A percentile compares a stretch with the other conserved stretches of the same genome.
These are phyloP conservation scores for Osmoderma eremita DNA, from an alignment of 2,888 invertebrate genomes.

Conservation along the genomic window DNA sequence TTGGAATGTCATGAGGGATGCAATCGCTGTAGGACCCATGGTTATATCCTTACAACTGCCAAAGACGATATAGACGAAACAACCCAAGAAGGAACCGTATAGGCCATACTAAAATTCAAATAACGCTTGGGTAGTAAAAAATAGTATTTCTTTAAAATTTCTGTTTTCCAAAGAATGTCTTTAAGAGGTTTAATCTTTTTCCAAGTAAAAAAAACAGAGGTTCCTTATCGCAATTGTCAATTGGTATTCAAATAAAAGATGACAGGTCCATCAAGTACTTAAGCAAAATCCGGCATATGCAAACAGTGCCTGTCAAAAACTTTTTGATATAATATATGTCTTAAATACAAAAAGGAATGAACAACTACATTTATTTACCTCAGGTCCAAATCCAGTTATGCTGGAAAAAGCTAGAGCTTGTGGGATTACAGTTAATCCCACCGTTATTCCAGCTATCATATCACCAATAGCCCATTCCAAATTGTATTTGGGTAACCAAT, in stretches of 20 bases:
- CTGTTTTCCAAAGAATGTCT: too few relatives aligned
- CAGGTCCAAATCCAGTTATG: constrained; percentile 80
- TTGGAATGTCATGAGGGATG: constrained; percentile 86
- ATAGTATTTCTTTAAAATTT: too few relatives aligned
- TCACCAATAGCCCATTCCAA: constrained; percentile 81
- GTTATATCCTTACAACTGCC: constrained; percentile 94
- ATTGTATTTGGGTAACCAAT: constrained; percentile 83
- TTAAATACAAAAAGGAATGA: too few relatives aligned
- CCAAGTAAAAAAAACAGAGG: too few relatives aligned
- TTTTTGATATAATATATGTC: too few relatives aligned
- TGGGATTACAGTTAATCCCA: constrained; percentile 93
- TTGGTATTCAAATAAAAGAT: too few relatives aligned
- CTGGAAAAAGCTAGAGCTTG: constrained; percentile 86
- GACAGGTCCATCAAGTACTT: too few relatives aligned
- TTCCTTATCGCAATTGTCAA: too few relatives aligned
- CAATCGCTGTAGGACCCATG: constrained; percentile 92
- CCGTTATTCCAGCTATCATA: constrained; percentile 90
- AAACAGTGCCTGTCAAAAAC: too few relatives aligned
- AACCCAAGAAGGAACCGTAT: constrained; percentile 93
- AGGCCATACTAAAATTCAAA: constrained; percentile 78
- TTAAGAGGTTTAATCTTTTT: too few relatives aligned
- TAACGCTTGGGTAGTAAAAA: too few relatives aligned
- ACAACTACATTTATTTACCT: constrained; percentile 67
- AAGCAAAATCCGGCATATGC: too few relatives aligned
- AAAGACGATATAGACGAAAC: constrained; percentile 88